Base-by-base conservation (phyloP, 2,113 vertebrate genomes). In the Nesoenas mayeri region DNA sequence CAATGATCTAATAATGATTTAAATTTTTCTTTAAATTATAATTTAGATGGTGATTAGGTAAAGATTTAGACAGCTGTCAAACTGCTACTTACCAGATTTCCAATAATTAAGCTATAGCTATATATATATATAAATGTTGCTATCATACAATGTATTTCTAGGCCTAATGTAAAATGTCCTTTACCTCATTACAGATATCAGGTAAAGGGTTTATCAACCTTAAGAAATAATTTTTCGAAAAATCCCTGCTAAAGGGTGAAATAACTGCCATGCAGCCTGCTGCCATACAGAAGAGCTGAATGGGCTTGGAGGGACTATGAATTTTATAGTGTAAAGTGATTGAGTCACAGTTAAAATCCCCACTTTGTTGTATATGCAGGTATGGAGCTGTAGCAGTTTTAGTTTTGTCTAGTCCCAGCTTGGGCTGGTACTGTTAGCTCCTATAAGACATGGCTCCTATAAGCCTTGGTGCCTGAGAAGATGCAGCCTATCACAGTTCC, bases 211-310 rank as follows among this genome's bases (percentile, higher is more conserved):
- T 10, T 47, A 13, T 71, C 32, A 51, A 7, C 9, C 15, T 61
- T 4, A 1, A 65, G n/a, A 10, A 56, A 2, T 26, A 54, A 5
- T 19, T 15, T 42, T 28, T 12, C 50, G 19, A 58, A 9, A 2
- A 12, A 12, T 29, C 11, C 6, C 5, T 47, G 0, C 1, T 64
- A 25, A 6, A 64, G 25, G 21, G 17, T 14, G 5, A 51, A 6
- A 4, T 82, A 22, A 3, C 44, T 47, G 44, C 44, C 18, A 47
- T 47, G 44, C 44, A 47, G 18, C 44, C 44, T 47, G 44, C 44
- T 66, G 20, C 58, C 2, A 0, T 36, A 19, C 1, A 0, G 10
- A 34, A 53, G 4, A 58, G n/a, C 9, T 53, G 31, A 9, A 21
- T 7, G 12, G 20, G 3, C 28, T 42, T 8, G 21, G 31, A 58